Percentiles rank a stretch among this genome's conserved stretches.
These are phyloP conservation scores for Peromyscus californicus DNA, from an alignment of 2,113 vertebrate genomes.

Conservation along the genomic window DNA sequence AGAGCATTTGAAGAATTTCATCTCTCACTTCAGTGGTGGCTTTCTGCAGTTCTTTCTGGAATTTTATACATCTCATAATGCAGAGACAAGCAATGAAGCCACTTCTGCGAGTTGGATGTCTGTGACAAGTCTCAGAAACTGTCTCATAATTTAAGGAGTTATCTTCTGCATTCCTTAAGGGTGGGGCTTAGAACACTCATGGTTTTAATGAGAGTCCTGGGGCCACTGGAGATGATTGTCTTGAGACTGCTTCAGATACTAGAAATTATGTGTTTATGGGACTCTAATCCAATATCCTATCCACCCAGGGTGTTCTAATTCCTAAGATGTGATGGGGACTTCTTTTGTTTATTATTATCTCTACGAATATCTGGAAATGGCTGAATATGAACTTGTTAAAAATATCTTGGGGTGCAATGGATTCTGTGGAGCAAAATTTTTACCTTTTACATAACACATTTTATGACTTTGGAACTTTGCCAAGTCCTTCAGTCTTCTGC, in stretches of 20 bases:
- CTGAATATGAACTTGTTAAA: not conserved
- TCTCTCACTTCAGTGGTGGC: not conserved
- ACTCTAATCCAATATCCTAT: not conserved
- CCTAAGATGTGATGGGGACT: not conserved
- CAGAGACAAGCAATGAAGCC: not conserved
- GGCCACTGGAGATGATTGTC: not conserved
- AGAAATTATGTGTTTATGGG: not conserved
- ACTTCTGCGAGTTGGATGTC: not conserved
- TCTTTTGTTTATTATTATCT: not conserved
- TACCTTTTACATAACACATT: not conserved
- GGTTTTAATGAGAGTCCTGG: constrained; percentile 57
- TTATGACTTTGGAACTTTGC: constrained; percentile 23
- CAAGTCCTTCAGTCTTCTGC: not conserved
- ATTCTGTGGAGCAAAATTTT: not conserved
- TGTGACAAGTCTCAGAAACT: not conserved
- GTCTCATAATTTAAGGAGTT: not conserved
- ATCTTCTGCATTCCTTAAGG: not conserved
- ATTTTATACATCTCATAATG: not conserved
- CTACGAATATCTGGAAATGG: not conserved
- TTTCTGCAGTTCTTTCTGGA: not conserved
- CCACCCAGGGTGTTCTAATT: not conserved
- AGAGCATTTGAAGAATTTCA: not conserved
- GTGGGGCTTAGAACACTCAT: not conserved
- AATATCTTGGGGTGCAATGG: not conserved
- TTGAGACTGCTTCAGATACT: not conserved